Evolutionary conservation across 2,888 invertebrate species (phyloP), one percentile per base, ranked within the genome.

Genomic region (Choristoneura rosaceana): DNA sequence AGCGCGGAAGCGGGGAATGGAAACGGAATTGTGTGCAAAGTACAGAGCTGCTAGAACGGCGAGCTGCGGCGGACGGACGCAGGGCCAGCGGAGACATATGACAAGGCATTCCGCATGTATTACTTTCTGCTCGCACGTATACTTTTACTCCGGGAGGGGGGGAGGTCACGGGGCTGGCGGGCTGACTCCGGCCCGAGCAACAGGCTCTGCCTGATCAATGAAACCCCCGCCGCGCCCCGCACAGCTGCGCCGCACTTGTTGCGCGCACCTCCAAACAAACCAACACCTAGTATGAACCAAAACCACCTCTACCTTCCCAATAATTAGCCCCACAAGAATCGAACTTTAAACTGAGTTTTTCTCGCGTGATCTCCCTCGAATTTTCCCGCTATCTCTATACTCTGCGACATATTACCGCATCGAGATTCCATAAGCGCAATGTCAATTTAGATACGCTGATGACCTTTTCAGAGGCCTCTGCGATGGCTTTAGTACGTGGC

Each of bases 121-220:
- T 60, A 15, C 59, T 59, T 59, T 34, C 60, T 38, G 59, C 59
- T 43, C 61, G 61, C 43, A 61, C 43, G 43, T 61, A 43, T 12
- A 38, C 34, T 60, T 38, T 38, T 61, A 61, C 60, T 38, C 59
- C 41, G n/a, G 41, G 76, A 43, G 43, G 43, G 43, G 43, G 12
- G 43, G 80, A 64, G 74, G 74, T 73, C 79, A 76, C 80, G 75
- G 84, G 83, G 78, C 76, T 55, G 50, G 55, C 55, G 55, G 55
- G 55, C 25, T 25, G 79, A 80, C 76, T 73, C 69, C 79, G 76
- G 82, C 79, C 76, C 81, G 85, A 86, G 92, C 92, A 91, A 92
- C 92, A 92, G 92, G 91, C 91, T 83, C 82, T 41, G 81, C 77
- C 90, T 91, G 91, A 93, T 93, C 92, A 93, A 93, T 93, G 92